phyloP scores from a whole-genome alignment of 2,888 invertebrate genomes.

The Dexiosoma caninum region DNA sequence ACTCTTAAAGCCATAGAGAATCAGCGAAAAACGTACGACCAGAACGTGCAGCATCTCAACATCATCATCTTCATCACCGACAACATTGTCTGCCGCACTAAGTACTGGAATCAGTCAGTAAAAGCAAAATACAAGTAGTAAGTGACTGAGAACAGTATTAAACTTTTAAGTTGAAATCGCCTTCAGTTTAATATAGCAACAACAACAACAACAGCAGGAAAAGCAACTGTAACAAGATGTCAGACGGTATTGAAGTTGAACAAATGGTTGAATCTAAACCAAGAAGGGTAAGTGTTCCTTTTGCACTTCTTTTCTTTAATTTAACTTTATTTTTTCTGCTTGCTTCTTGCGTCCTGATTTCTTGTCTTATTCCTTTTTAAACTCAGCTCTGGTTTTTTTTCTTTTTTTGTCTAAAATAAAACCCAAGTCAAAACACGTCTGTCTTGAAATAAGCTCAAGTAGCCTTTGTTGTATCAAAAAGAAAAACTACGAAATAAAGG shows the following conservation, averaged over 20 bases:
- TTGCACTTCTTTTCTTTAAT: not conserved
- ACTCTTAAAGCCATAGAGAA: slow-evolving; percentile 49
- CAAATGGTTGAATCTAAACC: slow-evolving; percentile 81
- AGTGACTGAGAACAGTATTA: slow-evolving; percentile 42
- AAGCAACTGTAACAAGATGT: slow-evolving; percentile 68
- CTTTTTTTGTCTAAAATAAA: not conserved
- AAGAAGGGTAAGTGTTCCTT: slow-evolving; percentile 80
- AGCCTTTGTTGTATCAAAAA: too few relatives aligned
- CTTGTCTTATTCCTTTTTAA: slow-evolving; percentile 8
- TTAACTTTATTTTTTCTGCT: not conserved
- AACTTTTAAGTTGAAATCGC: slow-evolving; percentile 47
- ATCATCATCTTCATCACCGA: slow-evolving; percentile 17
- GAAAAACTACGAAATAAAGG: too few relatives aligned
- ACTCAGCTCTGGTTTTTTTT: not conserved
- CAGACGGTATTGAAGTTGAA: slow-evolving; percentile 83
- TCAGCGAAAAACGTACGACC: slow-evolving; percentile 39
- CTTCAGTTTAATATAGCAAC: slow-evolving; percentile 45
- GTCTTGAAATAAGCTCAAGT: slow-evolving; percentile 25
- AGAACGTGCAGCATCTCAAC: slow-evolving; percentile 60
- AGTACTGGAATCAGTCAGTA: slow-evolving; percentile 21
- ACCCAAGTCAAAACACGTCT: slow-evolving; percentile 37
- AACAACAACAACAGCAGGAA: slow-evolving; percentile 48
- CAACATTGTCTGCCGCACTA: slow-evolving; percentile 8
- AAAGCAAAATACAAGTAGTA: slow-evolving; percentile 41
- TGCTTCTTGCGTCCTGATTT: slow-evolving; percentile 15